phyloP scores from a whole-genome alignment of 2,113 vertebrate genomes.

The Numenius arquata region DNA sequence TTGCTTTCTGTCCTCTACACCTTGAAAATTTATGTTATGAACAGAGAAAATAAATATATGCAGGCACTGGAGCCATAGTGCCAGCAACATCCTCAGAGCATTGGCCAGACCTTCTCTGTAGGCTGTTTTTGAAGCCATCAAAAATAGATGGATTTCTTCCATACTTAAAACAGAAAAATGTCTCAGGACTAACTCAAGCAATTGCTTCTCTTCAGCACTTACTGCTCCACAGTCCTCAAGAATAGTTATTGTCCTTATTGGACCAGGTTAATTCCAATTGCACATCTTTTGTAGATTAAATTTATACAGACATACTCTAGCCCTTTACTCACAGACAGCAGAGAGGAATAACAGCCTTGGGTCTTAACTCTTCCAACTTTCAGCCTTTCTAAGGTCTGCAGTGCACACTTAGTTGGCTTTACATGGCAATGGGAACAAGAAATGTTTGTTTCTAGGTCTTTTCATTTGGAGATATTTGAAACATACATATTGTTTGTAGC shows the following conservation, averaged over 20 bases:
- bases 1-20: no score
- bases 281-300: not conserved
- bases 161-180: not conserved
- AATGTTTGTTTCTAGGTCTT: not conserved
- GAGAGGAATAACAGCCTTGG: not conserved
- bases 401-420: not conserved
- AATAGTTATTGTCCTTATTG: not conserved
- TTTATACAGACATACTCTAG: not conserved
- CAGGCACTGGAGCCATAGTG: not conserved
- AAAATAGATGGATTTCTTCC: not conserved
- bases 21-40: not conserved
- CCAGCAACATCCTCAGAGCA: not conserved
- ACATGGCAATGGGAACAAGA: not conserved
- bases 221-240: not conserved
- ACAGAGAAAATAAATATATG: not conserved
- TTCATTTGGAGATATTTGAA: not conserved
- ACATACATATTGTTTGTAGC: not conserved
- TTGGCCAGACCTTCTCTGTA: not conserved
- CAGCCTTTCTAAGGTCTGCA: not conserved
- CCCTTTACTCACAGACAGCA: not conserved
- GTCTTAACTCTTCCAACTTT: not conserved
- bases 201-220: not conserved
- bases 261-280: not conserved
- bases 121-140: not conserved
- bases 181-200: not conserved